Evolutionary conservation across 2,888 invertebrate species (phyloP), one percentile per base, ranked within the genome.

Genomic region (Portevinia maculata): DNA sequence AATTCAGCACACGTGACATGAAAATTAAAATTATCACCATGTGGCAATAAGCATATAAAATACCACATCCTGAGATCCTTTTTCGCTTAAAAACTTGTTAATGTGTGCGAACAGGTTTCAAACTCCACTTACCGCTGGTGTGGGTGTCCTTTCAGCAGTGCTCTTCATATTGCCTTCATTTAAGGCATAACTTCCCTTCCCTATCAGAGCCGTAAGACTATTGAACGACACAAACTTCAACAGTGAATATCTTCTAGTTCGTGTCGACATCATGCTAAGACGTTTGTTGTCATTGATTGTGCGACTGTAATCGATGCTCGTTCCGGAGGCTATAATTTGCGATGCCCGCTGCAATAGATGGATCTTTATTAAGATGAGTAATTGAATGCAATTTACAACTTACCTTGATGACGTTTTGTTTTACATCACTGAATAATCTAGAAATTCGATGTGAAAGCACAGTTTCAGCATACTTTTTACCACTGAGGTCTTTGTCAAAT

Each of bases 121-220:
- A 34, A 9, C 8, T 32, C 9, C 39, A 84, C 83, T 85, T 86
- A 88, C 88, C 21, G 88, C 86, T 39, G 90, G 90, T 6, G 91
- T 90, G 6, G 90, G 88, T 2, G 85, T 81, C 3, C 90, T 86
- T 24, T 86, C 87, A 1, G 67, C 52, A 21, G 87, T 87, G 3
- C 86, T 65, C 28, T 88, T 87, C 0, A 90, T 62, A 32, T 62
- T 46, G 1, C 48, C 24, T 19, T 87, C 17, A 30, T 87, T 86
- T 65, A 88, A 86, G 5, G 88, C 88, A 69, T 89, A 89, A 64
- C 89, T 88, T 8, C 89, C 87, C 37, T 86, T 85, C 13, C 91
- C 91, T 81, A 90, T 90, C 6, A 88, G 86, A 21, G 85, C 84
- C 3, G 88, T 86, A 5, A 87, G 83, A 0, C 86, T 86, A 15